These are phyloP conservation scores for Gorsachius magnificus DNA, from an alignment of 2,797 vertebrate species.

Conservation along the genomic window DNA sequence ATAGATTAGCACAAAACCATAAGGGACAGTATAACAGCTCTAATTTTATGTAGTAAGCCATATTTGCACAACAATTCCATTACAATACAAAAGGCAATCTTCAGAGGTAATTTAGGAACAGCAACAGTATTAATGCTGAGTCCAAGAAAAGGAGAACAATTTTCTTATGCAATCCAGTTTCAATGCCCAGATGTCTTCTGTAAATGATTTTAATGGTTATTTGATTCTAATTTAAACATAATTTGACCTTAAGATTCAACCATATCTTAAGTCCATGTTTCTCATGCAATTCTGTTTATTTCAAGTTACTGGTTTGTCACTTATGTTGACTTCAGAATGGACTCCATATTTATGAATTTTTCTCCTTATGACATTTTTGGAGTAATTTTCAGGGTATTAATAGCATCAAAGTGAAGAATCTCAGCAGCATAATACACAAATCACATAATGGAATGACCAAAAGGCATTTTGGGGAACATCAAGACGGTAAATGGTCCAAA, in stretches of 20 bases:
- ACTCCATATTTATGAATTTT: not conserved
- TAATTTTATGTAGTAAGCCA: constrained; percentile 64
- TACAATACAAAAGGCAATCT: constrained; percentile 66
- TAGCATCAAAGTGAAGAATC: not conserved
- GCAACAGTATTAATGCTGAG: constrained; percentile 59
- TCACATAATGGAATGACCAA: not conserved
- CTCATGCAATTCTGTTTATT: constrained; percentile 49
- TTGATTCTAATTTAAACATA: constrained; percentile 69
- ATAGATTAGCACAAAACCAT: constrained; percentile 16
- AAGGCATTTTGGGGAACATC: not conserved
- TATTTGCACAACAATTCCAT: constrained; percentile 73
- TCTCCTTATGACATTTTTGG: not conserved
- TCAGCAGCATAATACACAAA: not conserved
- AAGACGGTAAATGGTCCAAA: not conserved
- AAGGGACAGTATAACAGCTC: constrained; percentile 31
- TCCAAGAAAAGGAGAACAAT: constrained; percentile 63
- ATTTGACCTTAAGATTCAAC: constrained; percentile 61
- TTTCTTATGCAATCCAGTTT: constrained; percentile 40
- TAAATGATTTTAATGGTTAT: constrained; percentile 67
- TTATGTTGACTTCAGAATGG: not conserved
- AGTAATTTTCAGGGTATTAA: not conserved
- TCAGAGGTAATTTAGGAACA: constrained; percentile 67
- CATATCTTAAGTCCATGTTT: not conserved
- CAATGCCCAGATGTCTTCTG: constrained; percentile 35
- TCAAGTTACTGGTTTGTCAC: not conserved